Evolutionary conservation across 1,140 invertebrate species (phyloP).

Genomic region (Nephila pilipes): DNA sequence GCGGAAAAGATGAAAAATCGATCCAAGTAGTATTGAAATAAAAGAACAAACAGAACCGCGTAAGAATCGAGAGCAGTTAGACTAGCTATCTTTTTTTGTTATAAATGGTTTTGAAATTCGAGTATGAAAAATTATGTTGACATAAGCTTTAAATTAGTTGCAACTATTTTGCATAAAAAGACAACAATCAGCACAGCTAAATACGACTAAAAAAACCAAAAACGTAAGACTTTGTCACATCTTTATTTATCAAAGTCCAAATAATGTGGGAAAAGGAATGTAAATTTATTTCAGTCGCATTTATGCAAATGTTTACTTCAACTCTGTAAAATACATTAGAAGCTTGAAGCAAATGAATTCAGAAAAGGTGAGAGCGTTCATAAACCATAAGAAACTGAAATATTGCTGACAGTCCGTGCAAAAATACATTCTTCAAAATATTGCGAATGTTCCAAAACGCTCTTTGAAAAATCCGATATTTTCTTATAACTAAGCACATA

Average conservation of each 20-base stretch:
- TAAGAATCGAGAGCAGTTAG: neutral
- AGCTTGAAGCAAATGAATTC: too few species aligned
- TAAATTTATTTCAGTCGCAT: too few species aligned
- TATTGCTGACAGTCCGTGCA: too few species aligned
- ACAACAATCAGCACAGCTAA: neutral
- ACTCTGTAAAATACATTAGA: too few species aligned
- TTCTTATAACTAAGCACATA: too few species aligned
- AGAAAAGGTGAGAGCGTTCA: too few species aligned
- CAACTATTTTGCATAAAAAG: neutral
- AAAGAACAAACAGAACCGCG: neutral
- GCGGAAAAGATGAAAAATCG: neutral
- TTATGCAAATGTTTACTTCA: too few species aligned
- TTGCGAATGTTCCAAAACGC: too few species aligned
- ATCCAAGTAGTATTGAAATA: neutral
- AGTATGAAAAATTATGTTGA: neutral
- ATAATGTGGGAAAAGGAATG: too few species aligned
- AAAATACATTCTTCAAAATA: too few species aligned
- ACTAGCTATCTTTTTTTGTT: neutral
- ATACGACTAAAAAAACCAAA: neutral
- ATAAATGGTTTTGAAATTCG: neutral
- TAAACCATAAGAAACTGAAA: too few species aligned
- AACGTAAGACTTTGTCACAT: neutral
- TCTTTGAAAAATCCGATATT: too few species aligned
- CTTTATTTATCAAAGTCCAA: neutral
- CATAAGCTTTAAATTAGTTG: neutral